These are phyloP conservation scores for Rallus crepitans DNA, from an alignment of 2,797 vertebrate genomes.

Conservation along the genomic window DNA sequence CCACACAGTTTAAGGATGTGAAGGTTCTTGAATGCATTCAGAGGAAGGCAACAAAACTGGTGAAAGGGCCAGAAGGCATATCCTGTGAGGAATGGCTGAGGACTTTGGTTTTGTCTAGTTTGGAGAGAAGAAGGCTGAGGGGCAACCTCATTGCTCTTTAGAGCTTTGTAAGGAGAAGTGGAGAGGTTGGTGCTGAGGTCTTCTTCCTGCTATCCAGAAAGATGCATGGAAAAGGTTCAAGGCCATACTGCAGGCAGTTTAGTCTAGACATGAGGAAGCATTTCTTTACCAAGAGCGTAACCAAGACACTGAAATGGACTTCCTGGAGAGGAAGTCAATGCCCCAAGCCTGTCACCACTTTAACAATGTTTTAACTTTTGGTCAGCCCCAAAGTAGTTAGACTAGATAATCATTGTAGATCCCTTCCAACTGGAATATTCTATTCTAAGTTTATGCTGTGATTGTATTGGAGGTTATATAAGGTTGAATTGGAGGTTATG, in stretches of 20 bases:
- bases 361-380: neutral
- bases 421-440: neutral
- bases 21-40: neutral
- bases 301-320: neutral
- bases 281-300: fast-evolving
- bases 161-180: neutral
- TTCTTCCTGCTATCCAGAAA: neutral
- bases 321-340: neutral
- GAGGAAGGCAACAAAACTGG: neutral
- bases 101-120: neutral
- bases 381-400: neutral
- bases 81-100: neutral
- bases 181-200: neutral
- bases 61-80: neutral
- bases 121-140: neutral
- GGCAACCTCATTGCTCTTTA: neutral
- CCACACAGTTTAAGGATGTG: neutral
- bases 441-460: neutral
- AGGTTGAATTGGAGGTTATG: neutral
- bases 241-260: neutral
- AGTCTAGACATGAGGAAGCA: neutral
- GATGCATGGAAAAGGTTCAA: neutral
- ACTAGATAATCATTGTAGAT: neutral
- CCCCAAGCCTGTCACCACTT: too few relatives aligned
- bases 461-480: neutral